Base-by-base conservation (phyloP, 1,140 invertebrate species). In the Drosophila repleta region DNA sequence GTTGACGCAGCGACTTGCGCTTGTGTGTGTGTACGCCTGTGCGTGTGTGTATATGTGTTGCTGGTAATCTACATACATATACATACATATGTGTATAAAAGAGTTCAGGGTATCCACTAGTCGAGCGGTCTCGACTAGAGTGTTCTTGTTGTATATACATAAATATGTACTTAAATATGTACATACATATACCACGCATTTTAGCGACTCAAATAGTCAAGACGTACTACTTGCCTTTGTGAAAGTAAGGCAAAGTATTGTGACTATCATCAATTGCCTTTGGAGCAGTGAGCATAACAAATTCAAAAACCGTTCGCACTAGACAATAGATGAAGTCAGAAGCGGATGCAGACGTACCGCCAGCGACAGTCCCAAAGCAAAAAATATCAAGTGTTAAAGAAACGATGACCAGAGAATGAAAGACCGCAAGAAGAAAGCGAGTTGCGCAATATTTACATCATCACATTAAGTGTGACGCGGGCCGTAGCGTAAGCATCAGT, bases 391-490 rank as follows among this genome's bases (percentile, higher is more conserved):
- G 68, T 79, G 77, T 63, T 77, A 69, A 69, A 60, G 66, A 62
- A 70, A 71, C 41, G 57, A 55, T 67, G 32, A 41, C 37, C 53
- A 76, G 77, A 81, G 77, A 82, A 82, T 80, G 79, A 74, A 74
- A 74, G 68, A 82, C 74, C 29, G 65, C 61, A 65, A 74, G 69
- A 85, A 78, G 81, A 85, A 85, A 85, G 82, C 66, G 65, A 69
- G 74, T 85, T 85, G 77, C 82, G 81, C 72, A 85, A 85, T 85
- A 66, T 61, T 76, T 75, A 70, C 78, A 66, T 72, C 77, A 81
- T 81, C 74, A 56, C 74, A 65, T 85, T 74, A 77, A 84, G 43
- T 64, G 46, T 57, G 57, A 51, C 48, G 20, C 18, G 15, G 37
- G 18, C 20, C 15, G 51, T 18, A 20, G 20, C 24, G 2, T 1